Evolutionary conservation across 2,113 vertebrate genomes (phyloP), one percentile per base, ranked within the genome.

Genomic region (Helogale parvula): DNA sequence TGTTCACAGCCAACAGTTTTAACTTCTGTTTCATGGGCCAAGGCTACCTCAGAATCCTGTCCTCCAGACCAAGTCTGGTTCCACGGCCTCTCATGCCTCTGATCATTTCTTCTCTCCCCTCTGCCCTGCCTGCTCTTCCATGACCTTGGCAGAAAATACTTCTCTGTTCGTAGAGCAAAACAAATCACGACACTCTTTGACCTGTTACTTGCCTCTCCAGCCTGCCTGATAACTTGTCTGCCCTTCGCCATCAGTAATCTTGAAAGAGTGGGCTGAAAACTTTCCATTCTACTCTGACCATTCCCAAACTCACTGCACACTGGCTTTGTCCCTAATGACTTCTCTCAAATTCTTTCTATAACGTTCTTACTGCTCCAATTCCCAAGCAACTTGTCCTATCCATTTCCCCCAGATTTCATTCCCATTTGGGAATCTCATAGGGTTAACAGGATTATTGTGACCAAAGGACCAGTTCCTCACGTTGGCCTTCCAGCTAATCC

Each of bases 331-430:
- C n/a, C 38, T 47, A 12, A 0, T 52, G 35, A 38, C 27, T 19
- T n/a, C 21, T 95, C 89, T 86, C 79, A 87, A 63, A 83, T 25
- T 87, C 10, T 9, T 94, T 87, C 50, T 52, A 17, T 54, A 45
- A 33, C 87, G 27, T 91, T 85, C 19, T 89, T 90, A 25, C 31
- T 94, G 60, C 60, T 89, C 29, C 29, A 52, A 52, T 83, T 97
- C 52, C 38, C 72, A 90, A 69, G 38, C 27, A 94, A 38, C 2
- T 25, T 60, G 66, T 71, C 14, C 57, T 41, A 68, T 85, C 3
- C 25, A 16, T 93, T 88, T 81, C 1, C 47, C 57, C 27, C 33
- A n/a, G 66, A 92, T 86, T 93, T 93, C 57, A n/a, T 93, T 96
- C 29, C 52, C 14, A 13, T 71, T 86, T 85, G 27, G 54, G 88